Conservation (phyloP, 2,113 vertebrate species). For the Turdus rufiventris region DNA sequence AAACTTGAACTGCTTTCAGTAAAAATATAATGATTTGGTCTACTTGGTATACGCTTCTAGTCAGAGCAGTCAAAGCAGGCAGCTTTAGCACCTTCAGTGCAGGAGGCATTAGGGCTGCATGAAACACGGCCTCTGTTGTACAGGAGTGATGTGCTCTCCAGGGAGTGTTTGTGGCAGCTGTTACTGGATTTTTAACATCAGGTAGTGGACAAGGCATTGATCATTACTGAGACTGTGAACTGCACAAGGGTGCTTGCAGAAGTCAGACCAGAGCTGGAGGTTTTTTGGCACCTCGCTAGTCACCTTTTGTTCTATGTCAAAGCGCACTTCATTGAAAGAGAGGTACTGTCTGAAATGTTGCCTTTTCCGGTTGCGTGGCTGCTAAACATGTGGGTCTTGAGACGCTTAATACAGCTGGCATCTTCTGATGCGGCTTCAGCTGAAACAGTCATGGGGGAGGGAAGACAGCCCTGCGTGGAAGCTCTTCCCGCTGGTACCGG, state of each 20-base stretch:
- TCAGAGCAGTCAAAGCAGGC: neutral
- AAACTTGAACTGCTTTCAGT: neutral
- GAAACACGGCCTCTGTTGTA: neutral
- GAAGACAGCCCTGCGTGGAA: neutral
- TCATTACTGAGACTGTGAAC: neutral
- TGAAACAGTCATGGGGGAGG: neutral
- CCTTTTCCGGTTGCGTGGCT: neutral
- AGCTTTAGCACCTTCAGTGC: neutral
- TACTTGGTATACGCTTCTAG: neutral
- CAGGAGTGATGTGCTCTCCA: neutral
- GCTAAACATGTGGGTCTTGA: neutral
- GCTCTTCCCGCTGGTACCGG: neutral
- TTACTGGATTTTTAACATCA: neutral
- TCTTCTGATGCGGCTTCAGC: neutral
- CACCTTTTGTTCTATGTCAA: neutral
- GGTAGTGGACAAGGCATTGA: neutral
- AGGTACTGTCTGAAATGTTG: neutral
- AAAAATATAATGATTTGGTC: neutral
- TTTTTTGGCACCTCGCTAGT: neutral
- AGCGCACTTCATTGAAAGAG: neutral
- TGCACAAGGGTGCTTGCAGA: neutral
- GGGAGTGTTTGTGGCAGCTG: neutral
- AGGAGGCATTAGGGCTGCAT: neutral
- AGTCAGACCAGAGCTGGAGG: neutral
- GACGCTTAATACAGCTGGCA: neutral